Base-by-base conservation (phyloP, 2,113 vertebrate species). In the Centropus bengalensis region DNA sequence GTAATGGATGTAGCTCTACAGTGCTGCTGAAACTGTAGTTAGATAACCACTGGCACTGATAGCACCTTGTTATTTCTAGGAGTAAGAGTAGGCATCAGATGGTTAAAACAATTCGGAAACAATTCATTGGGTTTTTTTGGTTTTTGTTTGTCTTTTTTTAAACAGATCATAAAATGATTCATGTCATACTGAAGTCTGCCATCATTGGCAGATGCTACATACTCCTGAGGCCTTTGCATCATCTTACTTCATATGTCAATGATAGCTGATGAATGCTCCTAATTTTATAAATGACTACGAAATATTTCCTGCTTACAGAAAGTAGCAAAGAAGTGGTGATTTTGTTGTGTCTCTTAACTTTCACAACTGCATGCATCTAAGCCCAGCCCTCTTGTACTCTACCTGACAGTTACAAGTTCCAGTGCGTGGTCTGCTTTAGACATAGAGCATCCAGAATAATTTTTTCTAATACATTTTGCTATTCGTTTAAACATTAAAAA, bases 1-100 rank as follows among this genome's bases (percentile, higher is more conserved):
- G 91, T 94, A 94, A 90, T 92, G 69, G 49, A 69, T 64, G 59
- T 89, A 71, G 12, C 47, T 90, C 54, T 95, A 45, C 5, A 91
- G 12, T 20, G 4, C 52, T 66, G 58, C 76, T 81, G 58, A 91
- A 95, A 86, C 64, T 83, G 70, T 77, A 92, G 80, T 30, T 86
- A 89, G 96, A 52, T 90, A 95, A 83, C 91, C 52, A 55, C 94
- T 97, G 88, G 59, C 86, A 91, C 87, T 66, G 83, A 66, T 27
- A 86, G n/a, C 73, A 94, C 33, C 75, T 96, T 91, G 47, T 81
- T 97, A n/a, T 94, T 97, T 97, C 91, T 93, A 62, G 76, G 70
- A 93, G 73, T 94, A 95, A 86, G 80, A 42, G 16, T 95, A 67
- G 79, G 93, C 97, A 86, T 97, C 88, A 90, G 85, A 87, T 76